These are phyloP conservation scores for Danaus plexippus DNA, from an alignment of 1,140 invertebrate species.

Conservation along the genomic window DNA sequence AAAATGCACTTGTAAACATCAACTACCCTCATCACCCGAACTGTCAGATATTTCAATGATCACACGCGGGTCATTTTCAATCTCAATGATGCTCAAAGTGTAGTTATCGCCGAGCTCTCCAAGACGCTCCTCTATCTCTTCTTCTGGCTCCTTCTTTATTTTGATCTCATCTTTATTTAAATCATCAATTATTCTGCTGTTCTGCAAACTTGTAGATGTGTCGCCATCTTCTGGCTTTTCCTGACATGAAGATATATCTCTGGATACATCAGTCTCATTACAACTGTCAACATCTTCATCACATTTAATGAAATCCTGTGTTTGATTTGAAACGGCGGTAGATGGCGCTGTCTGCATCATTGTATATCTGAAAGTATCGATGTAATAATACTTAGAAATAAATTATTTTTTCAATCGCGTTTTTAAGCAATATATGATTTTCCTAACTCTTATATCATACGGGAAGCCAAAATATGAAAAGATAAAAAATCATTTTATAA, in stretches of 20 bases:
- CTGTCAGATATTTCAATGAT: slow-evolving; percentile 37
- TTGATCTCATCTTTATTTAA: slow-evolving; percentile 8
- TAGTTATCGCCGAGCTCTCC: slow-evolving; percentile 27
- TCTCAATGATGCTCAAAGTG: slow-evolving; percentile 24
- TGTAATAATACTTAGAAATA: no score
- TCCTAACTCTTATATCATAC: no score
- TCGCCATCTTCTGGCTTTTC: no score
- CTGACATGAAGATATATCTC: no score
- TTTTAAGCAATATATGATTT: no score
- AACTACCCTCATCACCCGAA: slow-evolving; percentile 25
- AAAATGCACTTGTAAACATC: no score
- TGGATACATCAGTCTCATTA: not conserved
- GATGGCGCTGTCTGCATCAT: slow-evolving; percentile 17
- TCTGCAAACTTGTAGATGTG: no score
- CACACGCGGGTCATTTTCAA: slow-evolving; percentile 35
- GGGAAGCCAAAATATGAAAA: no score
- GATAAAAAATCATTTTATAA: no score
- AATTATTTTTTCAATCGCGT: no score
- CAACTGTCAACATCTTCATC: not conserved
- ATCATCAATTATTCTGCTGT: not conserved
- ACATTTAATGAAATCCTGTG: not conserved
- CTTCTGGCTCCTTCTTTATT: slow-evolving; percentile 25
- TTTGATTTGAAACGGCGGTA: not conserved
- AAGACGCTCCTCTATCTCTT: slow-evolving; percentile 24
- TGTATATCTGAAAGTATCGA: slow-evolving; percentile 15